phyloP scores from a whole-genome alignment of 2,888 invertebrate species.

The Leptura quadrifasciata region DNA sequence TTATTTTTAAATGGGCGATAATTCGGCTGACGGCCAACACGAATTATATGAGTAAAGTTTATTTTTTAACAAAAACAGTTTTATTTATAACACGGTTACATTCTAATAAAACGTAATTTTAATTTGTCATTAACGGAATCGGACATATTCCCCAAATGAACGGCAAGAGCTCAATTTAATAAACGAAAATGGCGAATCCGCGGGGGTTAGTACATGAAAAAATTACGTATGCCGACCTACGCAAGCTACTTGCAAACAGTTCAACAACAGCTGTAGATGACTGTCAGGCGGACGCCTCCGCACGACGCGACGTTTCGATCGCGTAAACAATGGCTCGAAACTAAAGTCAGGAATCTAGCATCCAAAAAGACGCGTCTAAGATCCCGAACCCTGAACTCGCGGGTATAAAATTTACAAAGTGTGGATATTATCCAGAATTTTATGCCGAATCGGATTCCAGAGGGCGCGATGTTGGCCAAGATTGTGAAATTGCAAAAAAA shows the following conservation, averaged over 20 bases:
- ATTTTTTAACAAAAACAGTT: slow-evolving; percentile 4
- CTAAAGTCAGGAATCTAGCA: no score
- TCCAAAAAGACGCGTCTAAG: no score
- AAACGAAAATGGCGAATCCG: neutral
- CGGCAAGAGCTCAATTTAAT: neutral
- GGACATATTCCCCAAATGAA: neutral
- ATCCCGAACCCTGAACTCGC: no score
- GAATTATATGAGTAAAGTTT: slow-evolving; percentile 19
- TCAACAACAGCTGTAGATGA: neutral
- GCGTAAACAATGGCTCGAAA: no score
- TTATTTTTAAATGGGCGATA: slow-evolving; percentile 19
- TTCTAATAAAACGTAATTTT: neutral
- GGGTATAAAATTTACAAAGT: no score
- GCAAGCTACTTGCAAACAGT: neutral
- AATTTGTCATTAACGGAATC: neutral
- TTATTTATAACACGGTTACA: neutral
- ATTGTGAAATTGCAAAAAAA: no score
- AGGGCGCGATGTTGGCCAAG: no score
- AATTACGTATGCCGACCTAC: neutral
- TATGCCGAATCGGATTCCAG: no score
- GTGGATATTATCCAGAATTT: no score
- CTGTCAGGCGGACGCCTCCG: neutral
- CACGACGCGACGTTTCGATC: neutral
- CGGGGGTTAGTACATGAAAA: neutral
- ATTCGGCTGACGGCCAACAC: slow-evolving; percentile 12